Evolutionary conservation across 2,888 invertebrate genomes (phyloP), one percentile per base, ranked within the genome.

Genomic region (Drosophila siamana): DNA sequence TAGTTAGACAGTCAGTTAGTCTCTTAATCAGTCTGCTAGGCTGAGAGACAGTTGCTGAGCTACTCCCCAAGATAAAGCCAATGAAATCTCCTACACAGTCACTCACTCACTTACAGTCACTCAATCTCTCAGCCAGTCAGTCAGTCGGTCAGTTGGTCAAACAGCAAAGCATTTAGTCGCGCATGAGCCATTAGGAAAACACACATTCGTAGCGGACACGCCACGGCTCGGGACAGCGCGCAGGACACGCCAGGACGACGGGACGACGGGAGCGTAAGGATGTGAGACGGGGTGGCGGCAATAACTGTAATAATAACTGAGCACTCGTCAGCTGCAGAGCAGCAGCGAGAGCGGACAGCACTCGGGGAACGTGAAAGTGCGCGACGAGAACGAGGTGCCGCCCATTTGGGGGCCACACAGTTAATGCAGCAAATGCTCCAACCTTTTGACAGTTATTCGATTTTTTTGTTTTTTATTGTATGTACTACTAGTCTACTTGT

Each of bases 111-210:
- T 8, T n/a, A n/a, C 28, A 28, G 41, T 19, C 36, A 22, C 33
- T 41, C 38, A 22, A 41, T 48, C 24, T 33, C 9, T 33, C 63
- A 50, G 51, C 41, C 65, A 60, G 46, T 55, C 36, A 30, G 36
- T 8, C 50, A 38, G 24, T 56, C 24, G 38, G 57, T 57, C 56
- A 36, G 13, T 54, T 64, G 74, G 60, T 28, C 69, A 69, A 75
- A 63, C 79, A 63, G 41, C 66, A 74, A 74, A 70, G 66, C 79
- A 75, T 76, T 78, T 78, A 78, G 75, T 55, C 50, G 63, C 78
- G 69, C 74, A 75, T 44, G 74, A 63, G 41, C 55, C 64, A 75
- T 75, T 78, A 64, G 61, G 40, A 62, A 72, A 77, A 66, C 57
- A 68, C 59, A 69, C 15, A 55, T 24, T 13, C 26, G 26, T 22